Evolutionary conservation across 23 tunicate species (phyloP), one percentile per base, ranked within the genome.

Genomic region (Trididemnum clinides): DNA sequence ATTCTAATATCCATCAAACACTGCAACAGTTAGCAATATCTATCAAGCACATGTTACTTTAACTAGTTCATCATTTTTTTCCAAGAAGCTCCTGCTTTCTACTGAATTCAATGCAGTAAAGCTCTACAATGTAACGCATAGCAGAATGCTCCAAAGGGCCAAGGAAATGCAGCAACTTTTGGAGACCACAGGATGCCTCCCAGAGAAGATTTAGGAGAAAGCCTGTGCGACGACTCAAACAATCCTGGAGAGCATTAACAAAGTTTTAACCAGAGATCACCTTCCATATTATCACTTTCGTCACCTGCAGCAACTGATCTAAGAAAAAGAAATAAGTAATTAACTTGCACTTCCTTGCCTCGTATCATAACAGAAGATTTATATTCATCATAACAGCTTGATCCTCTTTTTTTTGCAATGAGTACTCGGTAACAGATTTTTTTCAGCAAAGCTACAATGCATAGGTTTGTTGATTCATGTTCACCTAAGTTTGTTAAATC

Each of bases 1-100:
- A 15, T n/a, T 63, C 70, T 63, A 5, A 22, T 63, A 63, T n/a
- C 70, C 70, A 63, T 63, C 70, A 63, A 63, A 63, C 70, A 63
- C 70, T 6, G 18, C 57, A 49, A 18, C 12, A 10, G n/a, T 63
- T 63, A 10, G 18, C 7, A 10, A 18, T 6, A 6, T 22, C 12
- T 22, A 63, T 63, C 12, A 63, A n/a, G 21, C 26, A 25, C 28
- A 25, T 63, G n/a, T 25, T n/a, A 6, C 22, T 63, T 7, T 5
- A 63, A 6, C 7, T 10, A 10, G n/a, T n/a, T n/a, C n/a, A n/a
- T n/a, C n/a, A n/a, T 63, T 63, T 6, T n/a, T 63, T n/a, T 22
- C 70, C 70, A 63, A 10, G 70, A 63, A n/a, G 70, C 18, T 63
- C 70, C 70, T 63, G 12, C n/a, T n/a, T 5, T 63, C 70, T 22